phyloP scores from a whole-genome alignment of 2,888 invertebrate genomes.

The Synergus gifuensis region DNA sequence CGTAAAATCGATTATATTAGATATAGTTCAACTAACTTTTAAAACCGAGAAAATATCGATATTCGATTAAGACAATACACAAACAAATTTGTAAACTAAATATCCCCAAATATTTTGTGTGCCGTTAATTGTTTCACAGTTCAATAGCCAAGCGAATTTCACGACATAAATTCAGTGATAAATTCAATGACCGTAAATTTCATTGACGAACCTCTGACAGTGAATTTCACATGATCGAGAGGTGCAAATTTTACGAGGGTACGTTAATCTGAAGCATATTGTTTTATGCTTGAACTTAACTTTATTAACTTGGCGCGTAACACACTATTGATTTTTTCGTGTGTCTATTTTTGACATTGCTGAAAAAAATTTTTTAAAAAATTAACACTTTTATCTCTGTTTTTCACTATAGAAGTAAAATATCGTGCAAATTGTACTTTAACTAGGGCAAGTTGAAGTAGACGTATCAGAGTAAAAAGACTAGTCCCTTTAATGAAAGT shows the following conservation, averaged over 20 bases:
- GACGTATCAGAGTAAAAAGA: constrained; percentile 7
- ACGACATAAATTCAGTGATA: constrained; percentile 19
- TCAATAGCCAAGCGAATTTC: neutral
- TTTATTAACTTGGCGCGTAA: neutral
- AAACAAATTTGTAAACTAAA: neutral
- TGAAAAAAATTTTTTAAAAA: neutral
- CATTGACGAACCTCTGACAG: constrained; percentile 22
- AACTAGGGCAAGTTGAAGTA: constrained; percentile 26
- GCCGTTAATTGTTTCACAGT: neutral
- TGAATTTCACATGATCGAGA: neutral
- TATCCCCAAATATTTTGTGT: neutral
- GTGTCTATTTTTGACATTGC: neutral
- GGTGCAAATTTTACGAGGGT: neutral
- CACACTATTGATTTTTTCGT: neutral
- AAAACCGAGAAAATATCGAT: neutral
- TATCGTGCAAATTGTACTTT: constrained; percentile 16
- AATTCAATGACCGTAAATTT: constrained; percentile 22
- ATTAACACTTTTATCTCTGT: constrained; percentile 6
- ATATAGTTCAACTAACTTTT: neutral
- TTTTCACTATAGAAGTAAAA: constrained; percentile 20
- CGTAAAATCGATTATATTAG: neutral
- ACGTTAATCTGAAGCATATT: constrained; percentile 1
- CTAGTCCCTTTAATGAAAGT: neutral
- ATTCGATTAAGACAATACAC: neutral
- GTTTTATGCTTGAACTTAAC: neutral